A percentile compares a stretch with the other conserved stretches of the same genome.
phyloP scores from a whole-genome alignment of 2,888 invertebrate genomes.

The Fragum fragum region DNA sequence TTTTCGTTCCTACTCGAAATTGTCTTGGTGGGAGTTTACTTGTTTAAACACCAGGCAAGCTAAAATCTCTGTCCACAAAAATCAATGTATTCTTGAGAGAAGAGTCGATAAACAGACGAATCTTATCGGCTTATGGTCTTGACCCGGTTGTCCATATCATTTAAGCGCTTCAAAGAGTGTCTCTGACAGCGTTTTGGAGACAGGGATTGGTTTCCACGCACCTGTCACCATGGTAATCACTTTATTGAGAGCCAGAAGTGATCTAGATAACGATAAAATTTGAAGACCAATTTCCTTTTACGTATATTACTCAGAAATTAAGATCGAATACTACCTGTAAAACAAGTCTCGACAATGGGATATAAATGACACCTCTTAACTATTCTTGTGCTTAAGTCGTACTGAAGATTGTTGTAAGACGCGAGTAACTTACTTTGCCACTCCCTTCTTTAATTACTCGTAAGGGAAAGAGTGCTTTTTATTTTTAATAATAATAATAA shows the following conservation, averaged over 20 bases:
- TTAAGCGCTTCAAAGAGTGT: constrained; percentile 21
- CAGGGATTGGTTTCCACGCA: constrained; percentile 39
- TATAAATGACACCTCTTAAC: too few relatives aligned
- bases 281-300: constrained; percentile 6
- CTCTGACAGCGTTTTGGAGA: constrained; percentile 42
- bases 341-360: too few relatives aligned
- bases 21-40: too few relatives aligned
- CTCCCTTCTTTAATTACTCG: too few relatives aligned
- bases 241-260: constrained; percentile 8
- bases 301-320: neutral
- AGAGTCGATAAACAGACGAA: constrained; percentile 53
- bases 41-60: neutral
- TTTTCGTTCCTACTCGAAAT: too few relatives aligned
- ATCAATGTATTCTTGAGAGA: constrained; percentile 53
- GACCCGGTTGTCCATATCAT: constrained; percentile 41
- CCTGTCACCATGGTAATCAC: constrained; percentile 50
- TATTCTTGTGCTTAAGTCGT: too few relatives aligned
- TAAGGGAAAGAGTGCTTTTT: too few relatives aligned
- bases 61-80: constrained; percentile 15
- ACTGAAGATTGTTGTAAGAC: too few relatives aligned
- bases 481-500: too few relatives aligned
- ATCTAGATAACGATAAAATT: neutral
- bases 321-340: too few relatives aligned
- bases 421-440: too few relatives aligned
- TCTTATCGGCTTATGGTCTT: constrained; percentile 59